phyloP scores from a whole-genome alignment of 2,888 invertebrate species.

The Drosophila conformis region DNA sequence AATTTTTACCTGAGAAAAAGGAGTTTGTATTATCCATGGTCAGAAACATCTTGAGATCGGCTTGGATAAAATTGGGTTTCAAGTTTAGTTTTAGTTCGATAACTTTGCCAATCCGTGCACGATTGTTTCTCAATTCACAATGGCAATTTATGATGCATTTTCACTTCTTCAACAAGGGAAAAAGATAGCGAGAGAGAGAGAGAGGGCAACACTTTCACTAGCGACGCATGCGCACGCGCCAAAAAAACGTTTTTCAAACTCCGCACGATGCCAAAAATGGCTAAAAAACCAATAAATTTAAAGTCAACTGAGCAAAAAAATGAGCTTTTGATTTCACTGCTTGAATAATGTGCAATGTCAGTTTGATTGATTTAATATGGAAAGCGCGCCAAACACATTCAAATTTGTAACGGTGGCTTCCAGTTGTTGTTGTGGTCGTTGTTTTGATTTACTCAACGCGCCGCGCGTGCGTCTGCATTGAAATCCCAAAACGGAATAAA shows the following conservation, averaged over 20 bases:
- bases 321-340: constrained; percentile 45
- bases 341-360: constrained; percentile 42
- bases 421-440: constrained; percentile 17
- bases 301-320: constrained; percentile 15
- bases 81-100: constrained; percentile 23
- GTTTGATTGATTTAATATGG: constrained; percentile 51
- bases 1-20: constrained; percentile 83
- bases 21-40: constrained; percentile 84
- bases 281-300: constrained; percentile 30
- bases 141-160: constrained; percentile 62
- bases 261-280: constrained; percentile 60
- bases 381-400: constrained; percentile 60
- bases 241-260: constrained; percentile 26
- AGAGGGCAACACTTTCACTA: constrained; percentile 66
- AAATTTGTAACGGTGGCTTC: constrained; percentile 47
- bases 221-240: constrained; percentile 67
- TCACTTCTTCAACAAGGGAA: background rate
- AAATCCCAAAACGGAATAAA: constrained; percentile 84
- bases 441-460: constrained; percentile 49
- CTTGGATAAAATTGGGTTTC: background rate
- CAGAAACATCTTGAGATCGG: constrained; percentile 82
- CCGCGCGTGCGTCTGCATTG: constrained; percentile 84
- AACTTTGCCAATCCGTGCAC: constrained; percentile 42
- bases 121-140: constrained; percentile 46
- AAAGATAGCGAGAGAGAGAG: background rate